Conservation (phyloP, 1,140 invertebrate species). For the Euura saliciscinereae region DNA sequence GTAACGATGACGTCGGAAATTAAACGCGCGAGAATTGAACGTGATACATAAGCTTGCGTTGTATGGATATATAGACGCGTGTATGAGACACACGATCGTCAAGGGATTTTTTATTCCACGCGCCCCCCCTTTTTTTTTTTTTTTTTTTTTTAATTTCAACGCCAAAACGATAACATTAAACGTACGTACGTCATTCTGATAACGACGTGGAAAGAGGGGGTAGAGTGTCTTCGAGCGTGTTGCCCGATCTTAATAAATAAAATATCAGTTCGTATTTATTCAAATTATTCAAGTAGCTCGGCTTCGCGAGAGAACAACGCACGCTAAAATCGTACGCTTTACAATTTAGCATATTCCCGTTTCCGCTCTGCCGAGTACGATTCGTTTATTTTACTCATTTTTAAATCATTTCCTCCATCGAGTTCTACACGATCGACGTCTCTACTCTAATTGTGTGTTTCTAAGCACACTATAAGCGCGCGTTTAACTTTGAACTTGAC, state of each 20-base stretch:
- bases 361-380: not conserved
- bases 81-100: too few relatives aligned
- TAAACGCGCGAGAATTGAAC: too few relatives aligned
- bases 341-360: not conserved
- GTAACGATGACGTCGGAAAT: too few relatives aligned
- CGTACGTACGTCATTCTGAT: not conserved
- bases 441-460: not conserved
- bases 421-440: not conserved
- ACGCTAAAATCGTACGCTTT: not conserved
- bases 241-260: conserved; percentile 45
- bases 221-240: not conserved
- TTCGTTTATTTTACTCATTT: too few relatives aligned
- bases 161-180: not conserved
- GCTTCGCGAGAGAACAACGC: not conserved
- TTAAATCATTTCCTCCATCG: too few relatives aligned
- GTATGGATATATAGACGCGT: too few relatives aligned
- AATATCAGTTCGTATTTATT: conserved; percentile 49
- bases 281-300: conserved; percentile 31
- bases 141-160: not conserved
- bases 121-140: not conserved
- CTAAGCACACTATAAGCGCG: not conserved
- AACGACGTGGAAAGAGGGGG: not conserved
- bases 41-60: too few relatives aligned
- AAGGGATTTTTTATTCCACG: too few relatives aligned
- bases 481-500: not conserved